These are phyloP conservation scores for Alcedo atthis DNA, from an alignment of 2,797 vertebrate species.

Conservation along the genomic window DNA sequence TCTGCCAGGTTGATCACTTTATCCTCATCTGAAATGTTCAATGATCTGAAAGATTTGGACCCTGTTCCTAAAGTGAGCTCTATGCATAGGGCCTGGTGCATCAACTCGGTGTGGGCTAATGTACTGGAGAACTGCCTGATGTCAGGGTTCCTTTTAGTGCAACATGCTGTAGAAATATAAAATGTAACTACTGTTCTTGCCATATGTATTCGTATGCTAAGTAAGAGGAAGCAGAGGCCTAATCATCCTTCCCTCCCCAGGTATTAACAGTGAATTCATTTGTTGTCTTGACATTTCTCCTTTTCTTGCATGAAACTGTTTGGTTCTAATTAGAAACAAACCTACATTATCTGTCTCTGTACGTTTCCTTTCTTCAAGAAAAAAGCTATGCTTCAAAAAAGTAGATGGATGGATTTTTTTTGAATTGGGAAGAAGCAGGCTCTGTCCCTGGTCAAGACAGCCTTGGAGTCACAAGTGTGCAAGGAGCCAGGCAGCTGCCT, in stretches of 20 bases:
- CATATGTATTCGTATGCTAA: neutral
- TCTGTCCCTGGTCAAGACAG: neutral
- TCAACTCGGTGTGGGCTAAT: neutral
- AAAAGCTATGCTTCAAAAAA: neutral
- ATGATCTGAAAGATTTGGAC: neutral
- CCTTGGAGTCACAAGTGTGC: neutral
- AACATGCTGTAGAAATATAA: neutral
- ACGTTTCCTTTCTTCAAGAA: neutral
- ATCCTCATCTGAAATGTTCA: neutral
- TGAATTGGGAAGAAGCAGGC: neutral
- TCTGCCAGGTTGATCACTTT: neutral
- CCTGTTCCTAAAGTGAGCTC: neutral
- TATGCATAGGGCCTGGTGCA: neutral
- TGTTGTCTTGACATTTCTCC: neutral
- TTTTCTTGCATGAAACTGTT: neutral
- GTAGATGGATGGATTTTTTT: neutral
- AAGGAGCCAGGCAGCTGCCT: neutral
- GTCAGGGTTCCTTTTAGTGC: neutral
- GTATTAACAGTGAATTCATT: neutral
- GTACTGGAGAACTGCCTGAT: neutral
- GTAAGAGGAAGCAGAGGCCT: neutral
- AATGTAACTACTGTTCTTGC: accelerated
- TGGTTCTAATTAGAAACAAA: neutral
- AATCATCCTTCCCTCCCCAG: neutral
- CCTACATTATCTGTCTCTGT: neutral